phyloP scores from a whole-genome alignment of 2,113 vertebrate species.

The Corythaixoides concolor region DNA sequence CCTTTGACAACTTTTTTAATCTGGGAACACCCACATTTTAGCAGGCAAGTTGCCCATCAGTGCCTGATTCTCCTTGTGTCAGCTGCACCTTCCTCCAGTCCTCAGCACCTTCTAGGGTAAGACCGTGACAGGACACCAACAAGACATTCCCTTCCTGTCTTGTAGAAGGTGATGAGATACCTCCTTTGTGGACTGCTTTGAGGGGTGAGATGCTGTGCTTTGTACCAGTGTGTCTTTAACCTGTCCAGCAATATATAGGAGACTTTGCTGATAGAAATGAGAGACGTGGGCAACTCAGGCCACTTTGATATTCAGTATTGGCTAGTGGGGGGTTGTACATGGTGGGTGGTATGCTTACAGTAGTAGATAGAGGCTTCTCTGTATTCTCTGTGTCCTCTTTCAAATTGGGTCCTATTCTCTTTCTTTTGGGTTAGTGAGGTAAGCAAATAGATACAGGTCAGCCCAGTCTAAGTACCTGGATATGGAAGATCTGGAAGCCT shows the following conservation, averaged over 20 bases:
- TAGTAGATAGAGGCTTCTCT: background rate
- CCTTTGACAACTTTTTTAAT: background rate
- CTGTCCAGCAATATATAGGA: background rate
- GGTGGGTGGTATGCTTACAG: background rate
- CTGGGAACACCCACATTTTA: background rate
- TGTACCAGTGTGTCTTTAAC: background rate
- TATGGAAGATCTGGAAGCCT: background rate
- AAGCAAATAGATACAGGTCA: background rate
- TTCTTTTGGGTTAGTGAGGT: background rate
- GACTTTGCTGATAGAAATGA: background rate
- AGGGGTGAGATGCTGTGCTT: background rate
- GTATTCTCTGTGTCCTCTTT: background rate
- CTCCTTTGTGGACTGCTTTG: background rate
- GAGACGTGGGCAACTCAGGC: background rate
- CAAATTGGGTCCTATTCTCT: background rate
- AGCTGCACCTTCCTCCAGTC: background rate
- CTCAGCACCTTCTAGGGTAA: fast-evolving
- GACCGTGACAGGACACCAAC: background rate
- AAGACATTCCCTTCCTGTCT: background rate
- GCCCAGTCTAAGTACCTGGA: background rate
- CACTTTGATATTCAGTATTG: background rate
- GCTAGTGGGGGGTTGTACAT: background rate
- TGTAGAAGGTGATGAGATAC: background rate
- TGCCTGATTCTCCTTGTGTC: background rate
- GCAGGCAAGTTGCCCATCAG: background rate